Base-by-base conservation (phyloP, 2,113 vertebrate species). In the Actenoides lindsayi region DNA sequence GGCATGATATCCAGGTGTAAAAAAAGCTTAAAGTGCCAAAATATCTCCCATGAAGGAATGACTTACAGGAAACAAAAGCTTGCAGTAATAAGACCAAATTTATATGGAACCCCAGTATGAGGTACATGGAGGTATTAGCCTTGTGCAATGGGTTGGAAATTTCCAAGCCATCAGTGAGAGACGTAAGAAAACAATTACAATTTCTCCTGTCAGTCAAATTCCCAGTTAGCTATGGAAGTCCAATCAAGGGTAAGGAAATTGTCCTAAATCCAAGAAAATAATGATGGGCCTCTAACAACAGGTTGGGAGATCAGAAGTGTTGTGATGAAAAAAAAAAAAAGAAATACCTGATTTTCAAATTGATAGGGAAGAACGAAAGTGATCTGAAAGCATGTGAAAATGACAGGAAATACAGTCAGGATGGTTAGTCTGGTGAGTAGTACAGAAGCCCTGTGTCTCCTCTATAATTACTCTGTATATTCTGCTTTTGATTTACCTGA, bases 1-100 rank as follows among this genome's bases (percentile, higher is more conserved):
- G 44, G 64, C 64, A 83, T 6, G 6, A 75, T 50, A 88, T 57
- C 76, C 84, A 93, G 79, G 83, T 81, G 70, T 13, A 78, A 94
- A 95, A 95, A 91, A 90, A 85, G 68, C 88, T 81, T 77, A 75
- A 91, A 78, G 35, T 54, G 16, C 78, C 68, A 83, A 75, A 82
- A 86, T 28, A 75, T 53, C 54, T 86, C 65, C 39, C 4, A 1
- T 48, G 67, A 95, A 86, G 53, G 35, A 91, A 77, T 14, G 16
- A 64, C 78, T 77, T 86, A 50, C 64, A 93, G 70, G 63, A 76
- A 95, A 95, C 13, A 28, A 94, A 96, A 86, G 30, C 33, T 54
- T 67, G 35, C 33, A 76, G 19, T 39, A 95, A n/a, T 33, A 84
- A 60, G 23, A 90, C 44, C 35, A 81, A 78, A 76, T 94, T 82